Evolutionary conservation across 2,888 invertebrate genomes (phyloP), one percentile per base, ranked within the genome.

Genomic region (Parnassius glacialis): DNA sequence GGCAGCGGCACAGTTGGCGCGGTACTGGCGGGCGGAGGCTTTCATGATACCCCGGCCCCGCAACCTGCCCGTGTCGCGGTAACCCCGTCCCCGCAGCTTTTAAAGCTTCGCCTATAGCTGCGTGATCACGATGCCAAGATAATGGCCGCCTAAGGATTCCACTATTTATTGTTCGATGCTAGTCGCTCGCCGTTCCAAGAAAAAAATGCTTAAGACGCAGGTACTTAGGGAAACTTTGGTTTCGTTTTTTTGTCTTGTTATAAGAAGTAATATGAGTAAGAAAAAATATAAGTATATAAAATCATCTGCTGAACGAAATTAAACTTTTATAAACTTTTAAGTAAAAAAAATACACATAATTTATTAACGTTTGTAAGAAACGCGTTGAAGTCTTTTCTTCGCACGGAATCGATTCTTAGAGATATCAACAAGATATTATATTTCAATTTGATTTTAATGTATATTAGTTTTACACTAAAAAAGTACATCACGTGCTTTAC

Each of bases 71-170:
- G 72, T 78, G 67, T 69, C 71, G 67, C 74, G 67, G 67, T 74
- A 70, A 73, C 74, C 78, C 83, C 78, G 78, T 78, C 80, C 81
- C 81, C 85, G 83, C 81, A 86, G 79, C 86, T 85, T 85, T 84
- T 71, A 87, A 84, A 86, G 88, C 89, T 88, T 85, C 84, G 81
- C 78, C 83, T 83, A 77, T 79, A 77, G 80, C 82, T 81, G 83
- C 84, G 81, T 85, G 87, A 86, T 87, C 89, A 87, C 90, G 87
- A 86, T 87, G 80, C 84, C 78, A 77, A 86, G 89, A 90, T 90
- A 89, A 90, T 88, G 84, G 87, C 84, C 81, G 83, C 83, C 83
- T 84, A 84, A 85, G 85, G 85, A 87, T 85, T 88, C 81, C 81
- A 81, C 85, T 87, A 90, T 87, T 88, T 90, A 88, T 90, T 88